phyloP scores from a whole-genome alignment of 2,888 invertebrate species.

The Metalampra italica region DNA sequence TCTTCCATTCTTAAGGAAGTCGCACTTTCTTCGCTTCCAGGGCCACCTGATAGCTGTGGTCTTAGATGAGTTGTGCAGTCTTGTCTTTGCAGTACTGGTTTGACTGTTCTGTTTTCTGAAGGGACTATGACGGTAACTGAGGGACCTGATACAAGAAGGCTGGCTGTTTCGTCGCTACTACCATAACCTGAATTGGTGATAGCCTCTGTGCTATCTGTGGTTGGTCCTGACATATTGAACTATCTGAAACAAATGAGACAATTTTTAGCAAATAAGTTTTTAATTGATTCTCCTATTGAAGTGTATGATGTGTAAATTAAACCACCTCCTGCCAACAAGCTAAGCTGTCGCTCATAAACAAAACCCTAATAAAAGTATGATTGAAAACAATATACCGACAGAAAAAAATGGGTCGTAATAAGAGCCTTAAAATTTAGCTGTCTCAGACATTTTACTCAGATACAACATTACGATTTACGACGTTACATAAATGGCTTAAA shows the following conservation, averaged over 20 bases:
- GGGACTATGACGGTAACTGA: constrained; percentile 74
- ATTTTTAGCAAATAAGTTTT: constrained; percentile 1
- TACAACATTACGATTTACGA: no score
- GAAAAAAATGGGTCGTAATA: constrained; percentile 2
- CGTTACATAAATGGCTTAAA: no score
- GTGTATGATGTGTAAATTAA: background rate
- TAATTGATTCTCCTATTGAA: background rate
- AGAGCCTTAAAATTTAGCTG: constrained; percentile 1
- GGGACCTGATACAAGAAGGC: constrained; percentile 84
- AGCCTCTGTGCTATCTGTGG: constrained; percentile 76
- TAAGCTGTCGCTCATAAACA: background rate
- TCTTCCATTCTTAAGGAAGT: constrained; percentile 82
- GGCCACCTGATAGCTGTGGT: constrained; percentile 83
- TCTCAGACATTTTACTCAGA: background rate
- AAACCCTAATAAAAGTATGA: constrained; percentile 5
- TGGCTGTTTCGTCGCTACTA: constrained; percentile 90
- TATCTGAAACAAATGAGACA: constrained; percentile 53
- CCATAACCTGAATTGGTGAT: constrained; percentile 82
- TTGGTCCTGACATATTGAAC: constrained; percentile 63
- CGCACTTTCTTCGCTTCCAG: constrained; percentile 86
- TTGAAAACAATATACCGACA: constrained; percentile 4
- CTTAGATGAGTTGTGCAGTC: constrained; percentile 90
- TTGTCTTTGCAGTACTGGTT: constrained; percentile 91
- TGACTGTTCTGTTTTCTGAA: constrained; percentile 75
- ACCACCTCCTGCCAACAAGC: background rate